Evolutionary conservation across 2,113 vertebrate species (phyloP).

Genomic region (Actinemys pallida): DNA sequence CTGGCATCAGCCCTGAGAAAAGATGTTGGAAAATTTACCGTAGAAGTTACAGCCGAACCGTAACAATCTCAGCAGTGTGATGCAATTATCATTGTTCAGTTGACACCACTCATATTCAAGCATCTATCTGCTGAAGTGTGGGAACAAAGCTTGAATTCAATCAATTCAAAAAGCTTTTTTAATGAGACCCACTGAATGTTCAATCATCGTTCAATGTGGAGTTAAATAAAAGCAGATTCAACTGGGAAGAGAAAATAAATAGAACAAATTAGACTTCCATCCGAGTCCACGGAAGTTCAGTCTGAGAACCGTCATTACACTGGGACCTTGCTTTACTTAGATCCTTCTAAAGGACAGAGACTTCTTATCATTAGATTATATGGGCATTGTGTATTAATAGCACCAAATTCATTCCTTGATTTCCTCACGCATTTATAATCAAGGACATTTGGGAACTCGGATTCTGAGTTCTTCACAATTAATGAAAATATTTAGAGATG

Average conservation of each 20-base stretch:
- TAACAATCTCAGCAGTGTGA: background rate
- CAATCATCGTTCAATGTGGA: background rate
- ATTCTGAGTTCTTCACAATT: background rate
- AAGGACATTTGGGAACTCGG: background rate
- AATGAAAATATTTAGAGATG: background rate
- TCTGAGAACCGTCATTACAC: rapidly evolving
- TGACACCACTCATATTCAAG: background rate
- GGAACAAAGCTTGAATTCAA: background rate
- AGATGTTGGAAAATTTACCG: rapidly evolving
- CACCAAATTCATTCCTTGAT: background rate
- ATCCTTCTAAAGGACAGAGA: background rate
- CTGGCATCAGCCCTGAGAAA: background rate
- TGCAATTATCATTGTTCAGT: background rate
- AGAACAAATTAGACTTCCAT: background rate
- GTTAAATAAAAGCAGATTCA: background rate
- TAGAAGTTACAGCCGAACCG: background rate
- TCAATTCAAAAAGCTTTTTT: background rate
- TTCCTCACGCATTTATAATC: background rate
- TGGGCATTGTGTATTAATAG: background rate
- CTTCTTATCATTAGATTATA: background rate
- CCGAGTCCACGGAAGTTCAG: background rate
- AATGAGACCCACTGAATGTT: background rate
- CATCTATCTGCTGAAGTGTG: background rate
- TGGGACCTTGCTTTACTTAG: background rate
- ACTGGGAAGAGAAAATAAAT: background rate